Evolutionary conservation across 2,113 vertebrate species (phyloP), one percentile per base, ranked within the genome.

Genomic region (Hyla sarda): DNA sequence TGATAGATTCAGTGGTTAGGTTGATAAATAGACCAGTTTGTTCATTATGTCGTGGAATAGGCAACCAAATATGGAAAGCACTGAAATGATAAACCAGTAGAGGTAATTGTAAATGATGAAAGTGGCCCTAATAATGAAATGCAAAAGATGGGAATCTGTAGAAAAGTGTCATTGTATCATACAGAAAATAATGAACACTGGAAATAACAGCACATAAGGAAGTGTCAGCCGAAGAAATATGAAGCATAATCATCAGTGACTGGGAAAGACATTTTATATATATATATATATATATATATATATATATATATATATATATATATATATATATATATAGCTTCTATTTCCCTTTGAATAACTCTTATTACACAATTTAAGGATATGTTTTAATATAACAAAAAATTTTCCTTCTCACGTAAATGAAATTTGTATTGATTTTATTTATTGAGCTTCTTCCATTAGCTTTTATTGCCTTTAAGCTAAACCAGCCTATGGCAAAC

Each of bases 101-200:
- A 71, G 67, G 34, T 71, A 71, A 71, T 71, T 41, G 67, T 71
- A 76, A 76, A 16, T 48, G 73, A 76, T 50, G 41, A 76, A 50
- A 76, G 47, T 10, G 73, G 73, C 73, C 47, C n/a, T n/a, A n/a
- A 45, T 76, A 48, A 76, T 48, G 73, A 76, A 76, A 76, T 48
- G 73, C 73, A 76, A 50, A 76, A n/a, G 47, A 50, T 52, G 47
- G 25, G 67, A 71, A 12, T 71, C 19, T 71, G 67, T 71, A 48
- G 30, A 76, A 50, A 76, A 48, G 45, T 50, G 73, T n/a, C 45
- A 52, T 52, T 76, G 45, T 76, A 17, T 13, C 47, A 50, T 30
- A 52, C 0, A 30, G n/a, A 48, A 48, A 76, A 76, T 76, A 76
- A 76, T 76, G 73, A 48, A 76, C 16, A 30, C 23, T 76, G 73